These are phyloP conservation scores for Rousettus leschenaultii DNA, from an alignment of 2,113 vertebrate genomes.

Conservation along the genomic window DNA sequence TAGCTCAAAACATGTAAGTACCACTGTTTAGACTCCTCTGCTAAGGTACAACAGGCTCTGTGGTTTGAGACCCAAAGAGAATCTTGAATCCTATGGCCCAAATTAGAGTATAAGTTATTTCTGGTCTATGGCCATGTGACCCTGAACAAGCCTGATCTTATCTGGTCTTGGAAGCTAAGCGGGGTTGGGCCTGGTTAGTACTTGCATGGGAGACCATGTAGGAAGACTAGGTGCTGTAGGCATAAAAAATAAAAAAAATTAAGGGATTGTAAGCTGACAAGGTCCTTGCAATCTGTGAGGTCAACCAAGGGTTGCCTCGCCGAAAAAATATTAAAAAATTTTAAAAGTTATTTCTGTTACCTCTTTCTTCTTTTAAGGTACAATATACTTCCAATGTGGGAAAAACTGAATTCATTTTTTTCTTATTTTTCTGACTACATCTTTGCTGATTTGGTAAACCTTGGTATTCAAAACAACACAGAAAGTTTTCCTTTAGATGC, in stretches of 20 bases:
- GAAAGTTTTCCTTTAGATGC: background rate
- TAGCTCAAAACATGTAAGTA: conserved; percentile 42
- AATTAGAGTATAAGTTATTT: conserved; percentile 48
- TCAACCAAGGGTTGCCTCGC: too few species aligned
- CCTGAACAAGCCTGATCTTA: too few species aligned
- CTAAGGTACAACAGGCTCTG: conserved; percentile 65
- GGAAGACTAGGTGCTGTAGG: too few species aligned
- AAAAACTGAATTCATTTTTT: background rate
- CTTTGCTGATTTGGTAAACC: conserved; percentile 47
- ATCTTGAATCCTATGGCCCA: conserved; percentile 70
- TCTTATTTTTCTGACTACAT: conserved; percentile 35
- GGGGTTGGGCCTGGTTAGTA: too few species aligned
- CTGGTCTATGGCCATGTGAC: background rate
- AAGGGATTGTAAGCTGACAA: too few species aligned
- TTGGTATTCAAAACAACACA: background rate
- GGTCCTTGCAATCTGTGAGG: too few species aligned
- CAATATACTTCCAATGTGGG: conserved; percentile 45
- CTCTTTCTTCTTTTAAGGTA: conserved; percentile 68
- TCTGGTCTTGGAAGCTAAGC: too few species aligned
- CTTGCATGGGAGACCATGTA: too few species aligned
- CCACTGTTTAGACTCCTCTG: conserved; percentile 68
- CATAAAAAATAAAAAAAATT: too few species aligned
- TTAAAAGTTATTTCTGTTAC: conserved; percentile 61
- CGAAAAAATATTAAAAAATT: too few species aligned
- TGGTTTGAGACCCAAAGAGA: conserved; percentile 62